Evolutionary conservation across 2,797 vertebrate genomes (phyloP), one percentile per base, ranked within the genome.

Genomic region (Spinus olivaceus): DNA sequence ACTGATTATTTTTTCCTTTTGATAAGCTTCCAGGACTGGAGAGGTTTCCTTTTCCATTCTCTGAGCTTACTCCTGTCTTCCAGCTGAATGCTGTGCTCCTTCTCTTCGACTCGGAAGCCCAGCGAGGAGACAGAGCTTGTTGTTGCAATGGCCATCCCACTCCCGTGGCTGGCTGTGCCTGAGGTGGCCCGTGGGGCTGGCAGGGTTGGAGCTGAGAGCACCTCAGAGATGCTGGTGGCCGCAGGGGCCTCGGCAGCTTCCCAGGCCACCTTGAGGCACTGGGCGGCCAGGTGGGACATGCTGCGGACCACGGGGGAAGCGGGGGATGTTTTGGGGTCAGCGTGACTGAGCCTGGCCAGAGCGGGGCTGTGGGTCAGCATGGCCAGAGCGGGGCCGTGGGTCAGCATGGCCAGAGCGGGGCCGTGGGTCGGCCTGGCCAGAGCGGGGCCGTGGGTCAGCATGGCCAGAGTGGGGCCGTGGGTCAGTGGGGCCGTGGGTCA

Each of bases 1-100:
- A 6, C 46, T 70, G 89, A 74, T 96, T 85, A 72, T 78, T 80
- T 92, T 92, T 86, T 65, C 81, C 41, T 94, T 92, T 87, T 88
- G 66, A 47, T 84, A 90, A 90, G 24, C 39, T 76, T 74, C 79
- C 56, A 91, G 63, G n/a, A 39, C 78, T 73, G 92, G 74, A 67
- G 76, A 87, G 39, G 18, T 79, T 88, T 91, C 17, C 25, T 79
- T 72, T 66, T 47, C 1, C 16, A 32, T 70, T 90, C 57, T 71
- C 57, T 23, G 77, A 63, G 51, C 33, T 63, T n/a, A 22, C 25
- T 90, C 23, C 46, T 28, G 14, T 77, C 25, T 60, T 81, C 39
- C 77, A 86, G 88, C 54, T 67, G 71, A 35, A 5, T 2, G 22
- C 44, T 46, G 47, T 19, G 30, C 21, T 88, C 47, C 72, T 57